Evolutionary conservation across 2,113 vertebrate genomes (phyloP), one percentile per base, ranked within the genome.

Genomic region (Andinoacara biseriatus): DNA sequence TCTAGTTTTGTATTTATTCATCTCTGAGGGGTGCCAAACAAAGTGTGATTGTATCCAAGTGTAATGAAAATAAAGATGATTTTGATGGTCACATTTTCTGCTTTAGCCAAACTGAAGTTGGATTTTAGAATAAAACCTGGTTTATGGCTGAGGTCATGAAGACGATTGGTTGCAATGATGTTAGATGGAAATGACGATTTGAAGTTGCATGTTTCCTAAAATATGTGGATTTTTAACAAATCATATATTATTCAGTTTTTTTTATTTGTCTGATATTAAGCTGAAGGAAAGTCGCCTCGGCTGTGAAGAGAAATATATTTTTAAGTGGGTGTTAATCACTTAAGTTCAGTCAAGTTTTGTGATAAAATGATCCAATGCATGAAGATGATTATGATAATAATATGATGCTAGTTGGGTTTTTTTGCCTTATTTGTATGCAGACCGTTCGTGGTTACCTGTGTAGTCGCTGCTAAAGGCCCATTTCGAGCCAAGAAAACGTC

Each of bases 401-500:
- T n/a, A 24, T 43, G 15, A 65, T 0, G 9, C 35, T 15, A 13
- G 43, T 13, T 31, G 3, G n/a, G n/a, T n/a, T 31, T 31, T 31
- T 35, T 35, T 26, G 5, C 22, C 22, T 67, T 67, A 26, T 67
- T 6, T 46, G 0, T 0, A 18, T 67, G 26, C 17, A 46, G 59
- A n/a, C 31, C 31, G 7, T 4, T 38, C 0, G 18, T 18, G 40
- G 46, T 46, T 67, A 26, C 40, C 9, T 18, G 15, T 15, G 43
- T 49, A 0, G 0, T 26, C 63, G 3, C 63, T 0, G 3, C 22
- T 3, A 46, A 26, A 67, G 22, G 63, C 63, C 63, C 24, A 22
- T 26, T 67, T 67, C 46, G 8, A 26, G 8, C 7, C 63, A 46
- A 14, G 63, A 67, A 46, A 67, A 2, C 1, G 3, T 26, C 40